Conservation (phyloP, 2,113 vertebrate genomes). For the Caranx melampygus region DNA sequence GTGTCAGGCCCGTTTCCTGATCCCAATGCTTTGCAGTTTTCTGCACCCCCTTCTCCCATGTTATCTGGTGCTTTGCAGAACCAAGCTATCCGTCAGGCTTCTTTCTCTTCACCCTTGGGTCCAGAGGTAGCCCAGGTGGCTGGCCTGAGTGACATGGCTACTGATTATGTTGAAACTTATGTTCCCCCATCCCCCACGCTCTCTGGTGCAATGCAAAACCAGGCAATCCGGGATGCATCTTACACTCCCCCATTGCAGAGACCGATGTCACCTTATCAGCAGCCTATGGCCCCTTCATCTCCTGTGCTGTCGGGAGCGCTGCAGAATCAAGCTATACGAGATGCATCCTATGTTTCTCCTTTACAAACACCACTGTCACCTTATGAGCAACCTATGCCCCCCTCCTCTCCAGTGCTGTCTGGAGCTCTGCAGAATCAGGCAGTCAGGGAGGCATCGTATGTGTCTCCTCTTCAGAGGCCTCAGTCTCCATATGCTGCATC, state of each 20-base stretch:
- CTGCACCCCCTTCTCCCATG: slow-evolving; percentile 63
- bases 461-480: slow-evolving; percentile 66
- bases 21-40: slow-evolving; percentile 58
- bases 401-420: slow-evolving; percentile 70
- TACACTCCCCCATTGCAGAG: slow-evolving; percentile 60
- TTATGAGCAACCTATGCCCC: slow-evolving; percentile 64
- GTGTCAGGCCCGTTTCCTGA: slow-evolving; percentile 42
- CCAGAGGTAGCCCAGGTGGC: slow-evolving; percentile 44
- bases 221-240: slow-evolving; percentile 64
- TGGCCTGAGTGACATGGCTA: slow-evolving; percentile 55
- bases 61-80: slow-evolving; percentile 66
- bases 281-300: slow-evolving; percentile 55
- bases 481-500: slow-evolving; percentile 69
- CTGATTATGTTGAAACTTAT: slow-evolving; percentile 49
- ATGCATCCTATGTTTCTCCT: slow-evolving; percentile 70
- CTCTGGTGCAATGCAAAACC: slow-evolving; percentile 70
- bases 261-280: slow-evolving; percentile 64
- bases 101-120: slow-evolving; percentile 50
- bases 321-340: slow-evolving; percentile 68
- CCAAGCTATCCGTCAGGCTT: slow-evolving; percentile 48
- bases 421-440: slow-evolving; percentile 74
- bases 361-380: slow-evolving; percentile 64
- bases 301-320: slow-evolving; percentile 72
- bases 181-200: slow-evolving; percentile 56
- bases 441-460: slow-evolving; percentile 70